These are phyloP conservation scores for Diaprepes abbreviatus DNA, from an alignment of 2,888 invertebrate species.

Conservation along the genomic window DNA sequence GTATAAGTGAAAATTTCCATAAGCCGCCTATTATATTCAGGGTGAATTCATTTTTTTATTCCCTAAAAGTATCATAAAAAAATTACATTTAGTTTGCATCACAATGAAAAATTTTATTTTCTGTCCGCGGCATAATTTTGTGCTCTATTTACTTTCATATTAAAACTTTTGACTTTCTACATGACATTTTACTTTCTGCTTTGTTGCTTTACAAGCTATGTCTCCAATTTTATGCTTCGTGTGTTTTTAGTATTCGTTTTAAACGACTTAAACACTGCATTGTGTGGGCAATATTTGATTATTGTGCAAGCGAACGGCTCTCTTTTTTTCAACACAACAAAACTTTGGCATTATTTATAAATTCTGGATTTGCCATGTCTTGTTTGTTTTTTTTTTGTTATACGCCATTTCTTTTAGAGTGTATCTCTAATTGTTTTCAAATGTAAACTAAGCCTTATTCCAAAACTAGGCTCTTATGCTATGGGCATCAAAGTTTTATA, in stretches of 20 bases:
- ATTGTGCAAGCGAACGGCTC: too few species aligned
- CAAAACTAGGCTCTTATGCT: too few species aligned
- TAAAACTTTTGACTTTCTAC: neutral
- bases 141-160: neutral
- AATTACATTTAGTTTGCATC: slow-evolving; percentile 7
- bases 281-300: too few species aligned
- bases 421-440: too few species aligned
- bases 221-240: neutral
- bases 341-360: too few species aligned
- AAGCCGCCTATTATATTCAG: slow-evolving; percentile 8
- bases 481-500: too few species aligned
- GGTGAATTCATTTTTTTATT: slow-evolving; percentile 18
- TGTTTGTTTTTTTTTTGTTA: too few species aligned
- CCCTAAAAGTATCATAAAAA: neutral
- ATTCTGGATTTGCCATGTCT: too few species aligned
- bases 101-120: neutral
- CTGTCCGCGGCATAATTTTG: neutral
- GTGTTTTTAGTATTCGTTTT: neutral
- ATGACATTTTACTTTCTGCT: neutral
- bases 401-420: too few species aligned
- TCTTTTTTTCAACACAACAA: too few species aligned
- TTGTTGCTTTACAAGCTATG: neutral
- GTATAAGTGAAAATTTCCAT: slow-evolving; percentile 2
- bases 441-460: too few species aligned
- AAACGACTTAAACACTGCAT: neutral